Evolutionary conservation across 1,140 invertebrate genomes (phyloP).

Genomic region (Onthophagus taurus): DNA sequence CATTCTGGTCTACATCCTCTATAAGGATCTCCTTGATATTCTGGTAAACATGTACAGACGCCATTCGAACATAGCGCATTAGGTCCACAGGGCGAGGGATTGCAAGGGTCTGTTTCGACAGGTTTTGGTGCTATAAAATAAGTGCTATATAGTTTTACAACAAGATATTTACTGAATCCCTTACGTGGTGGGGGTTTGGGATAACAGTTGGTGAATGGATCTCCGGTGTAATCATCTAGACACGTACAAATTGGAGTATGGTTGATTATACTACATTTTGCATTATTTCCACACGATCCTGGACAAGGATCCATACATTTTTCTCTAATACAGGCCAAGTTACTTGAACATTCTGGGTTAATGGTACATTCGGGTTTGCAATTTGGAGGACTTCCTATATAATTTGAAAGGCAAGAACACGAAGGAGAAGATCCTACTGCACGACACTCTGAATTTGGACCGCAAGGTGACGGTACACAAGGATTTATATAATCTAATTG

Average conservation of each 20-base stretch:
- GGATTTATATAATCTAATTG: slow-evolving; percentile 36
- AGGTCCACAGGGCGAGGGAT: slow-evolving; percentile 54
- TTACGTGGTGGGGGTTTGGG: slow-evolving; percentile 39
- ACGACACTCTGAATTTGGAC: slow-evolving; percentile 53
- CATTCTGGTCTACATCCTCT: slow-evolving; percentile 66
- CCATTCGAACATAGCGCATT: slow-evolving; percentile 51
- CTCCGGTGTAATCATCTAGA: slow-evolving; percentile 50
- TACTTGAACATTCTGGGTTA: slow-evolving; percentile 53
- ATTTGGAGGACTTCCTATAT: slow-evolving; percentile 54
- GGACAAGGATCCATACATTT: slow-evolving; percentile 57
- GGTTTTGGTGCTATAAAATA: slow-evolving; percentile 31
- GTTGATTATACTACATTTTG: slow-evolving; percentile 51
- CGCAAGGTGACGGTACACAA: slow-evolving; percentile 61
- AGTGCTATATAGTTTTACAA: not conserved
- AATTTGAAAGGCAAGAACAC: slow-evolving; percentile 50
- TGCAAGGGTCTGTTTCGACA: slow-evolving; percentile 43
- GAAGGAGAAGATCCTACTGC: slow-evolving; percentile 46
- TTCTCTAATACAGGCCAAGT: slow-evolving; percentile 51
- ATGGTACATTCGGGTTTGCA: slow-evolving; percentile 57
- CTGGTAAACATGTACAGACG: slow-evolving; percentile 58
- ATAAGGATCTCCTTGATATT: slow-evolving; percentile 63
- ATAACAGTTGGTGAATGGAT: slow-evolving; percentile 51
- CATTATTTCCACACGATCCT: slow-evolving; percentile 52
- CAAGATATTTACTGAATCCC: not conserved
- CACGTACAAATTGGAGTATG: slow-evolving; percentile 57